Percentiles rank a stretch among this genome's conserved stretches.
phyloP scores from a whole-genome alignment of 1,140 invertebrate genomes.

The Macrosteles quadrilineatus region DNA sequence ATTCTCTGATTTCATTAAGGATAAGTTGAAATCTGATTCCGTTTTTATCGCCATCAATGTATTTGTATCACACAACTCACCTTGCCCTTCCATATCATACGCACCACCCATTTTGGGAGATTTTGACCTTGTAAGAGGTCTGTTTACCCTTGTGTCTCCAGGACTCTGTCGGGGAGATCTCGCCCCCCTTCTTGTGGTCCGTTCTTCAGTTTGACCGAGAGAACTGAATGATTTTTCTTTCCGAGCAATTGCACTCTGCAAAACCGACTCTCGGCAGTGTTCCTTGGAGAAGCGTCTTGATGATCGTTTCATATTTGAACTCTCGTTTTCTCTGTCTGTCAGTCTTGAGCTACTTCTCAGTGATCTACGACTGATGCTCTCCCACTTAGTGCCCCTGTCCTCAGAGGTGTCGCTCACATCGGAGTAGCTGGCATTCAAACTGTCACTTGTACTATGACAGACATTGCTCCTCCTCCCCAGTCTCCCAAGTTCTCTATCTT shows the following conservation, averaged over 20 bases:
- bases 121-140: slow-evolving; percentile 17
- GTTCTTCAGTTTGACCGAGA: slow-evolving; percentile 35
- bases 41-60: slow-evolving; percentile 4
- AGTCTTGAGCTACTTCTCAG: slow-evolving; percentile 9
- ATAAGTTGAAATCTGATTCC: not conserved
- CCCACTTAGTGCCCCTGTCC: slow-evolving; percentile 23
- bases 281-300: slow-evolving; percentile 45
- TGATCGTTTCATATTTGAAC: slow-evolving; percentile 41
- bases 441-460: not conserved
- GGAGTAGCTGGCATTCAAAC: not conserved
- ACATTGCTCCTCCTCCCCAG: slow-evolving; percentile 12
- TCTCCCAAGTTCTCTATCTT: slow-evolving; percentile 30
- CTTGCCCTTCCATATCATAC: not conserved
- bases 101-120: slow-evolving; percentile 9
- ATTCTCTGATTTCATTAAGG: not conserved
- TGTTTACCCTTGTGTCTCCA: not conserved
- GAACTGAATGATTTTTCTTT: slow-evolving; percentile 48
- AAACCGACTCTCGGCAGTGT: slow-evolving; percentile 43
- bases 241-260: slow-evolving; percentile 48
- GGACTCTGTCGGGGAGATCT: slow-evolving; percentile 8
- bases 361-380: slow-evolving; percentile 31
- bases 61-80: slow-evolving; percentile 9
- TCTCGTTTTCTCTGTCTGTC: slow-evolving; percentile 23
- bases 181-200: slow-evolving; percentile 25
- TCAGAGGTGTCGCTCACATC: slow-evolving; percentile 11